Base-by-base conservation (phyloP, 2,113 vertebrate genomes). In the Chitala chitala region DNA sequence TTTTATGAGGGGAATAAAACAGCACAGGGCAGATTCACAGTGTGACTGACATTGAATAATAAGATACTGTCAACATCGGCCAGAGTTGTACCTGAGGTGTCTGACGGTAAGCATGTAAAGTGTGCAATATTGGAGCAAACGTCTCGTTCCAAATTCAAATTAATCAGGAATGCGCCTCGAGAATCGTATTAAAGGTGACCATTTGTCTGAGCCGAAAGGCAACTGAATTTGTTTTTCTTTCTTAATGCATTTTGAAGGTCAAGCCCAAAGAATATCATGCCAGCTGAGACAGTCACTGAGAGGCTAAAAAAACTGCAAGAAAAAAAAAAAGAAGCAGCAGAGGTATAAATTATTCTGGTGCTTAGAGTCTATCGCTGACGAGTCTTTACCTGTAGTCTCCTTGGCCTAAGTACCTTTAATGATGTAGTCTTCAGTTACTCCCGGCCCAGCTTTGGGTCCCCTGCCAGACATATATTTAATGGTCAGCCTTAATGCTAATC, bases 1-100 rank as follows among this genome's bases (percentile, higher is more conserved):
- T 88, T 87, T 86, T 82, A 85, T 82, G 77, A 80, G 71, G 59
- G 74, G 78, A 79, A 85, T 84, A 81, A 84, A 85, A 68, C 75
- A 73, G 74, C 46, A 75, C 69, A 74, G 81, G 70, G 76, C 82
- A 82, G 78, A 73, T 70, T 81, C 75, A 63, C 66, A 42, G 63
- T 80, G 72, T 71, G 53, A 76, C 78, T 82, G 76, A 86, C 81
- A 76, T 75, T 71, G 74, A 54, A 82, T 75, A 77, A 78, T 83
- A 84, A 80, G 75, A 83, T 13, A 80, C 79, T 82, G 77, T 83
- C 76, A 78, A 82, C 79, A 73, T 78, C 78, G 71, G 83, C 71
- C 76, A 50, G 77, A 71, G 6, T 77, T 73, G 56, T 26, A 46
- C 72, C 71, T 69, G 50, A 17, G 46, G 29, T 69, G 26, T 72